Conservation (phyloP, 2,888 invertebrate species). For the Heliconius cydno region DNA sequence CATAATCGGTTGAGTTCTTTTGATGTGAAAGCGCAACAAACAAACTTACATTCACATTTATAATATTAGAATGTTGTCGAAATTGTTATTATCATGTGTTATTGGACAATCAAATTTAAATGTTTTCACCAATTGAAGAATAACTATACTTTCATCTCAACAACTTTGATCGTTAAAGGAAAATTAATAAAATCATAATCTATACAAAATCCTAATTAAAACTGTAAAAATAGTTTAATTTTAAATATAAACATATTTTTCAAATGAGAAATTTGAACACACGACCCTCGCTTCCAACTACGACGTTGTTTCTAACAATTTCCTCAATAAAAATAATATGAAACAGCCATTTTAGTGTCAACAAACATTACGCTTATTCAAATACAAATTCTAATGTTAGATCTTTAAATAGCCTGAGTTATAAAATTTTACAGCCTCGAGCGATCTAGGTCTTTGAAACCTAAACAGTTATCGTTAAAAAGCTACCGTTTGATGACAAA, state of each 20-base stretch:
- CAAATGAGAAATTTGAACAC: not conserved
- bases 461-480: slow-evolving; percentile 37
- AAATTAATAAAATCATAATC: no score
- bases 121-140: no score
- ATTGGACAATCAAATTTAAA: no score
- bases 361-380: slow-evolving; percentile 10
- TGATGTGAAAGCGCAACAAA: no score
- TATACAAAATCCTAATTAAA: no score
- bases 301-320: not conserved
- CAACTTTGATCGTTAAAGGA: no score
- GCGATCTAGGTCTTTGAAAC: slow-evolving; percentile 38
- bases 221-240: no score
- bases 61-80: no score
- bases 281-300: not conserved
- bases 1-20: no score
- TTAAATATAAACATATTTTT: not conserved
- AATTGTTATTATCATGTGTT: no score
- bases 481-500: slow-evolving; percentile 39
- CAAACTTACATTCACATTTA: no score
- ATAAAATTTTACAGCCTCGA: slow-evolving; percentile 43
- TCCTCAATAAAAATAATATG: not conserved
- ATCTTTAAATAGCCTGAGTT: slow-evolving; percentile 35
- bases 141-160: no score
- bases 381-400: slow-evolving; percentile 26
- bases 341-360: not conserved